Conservation (phyloP, 2,888 invertebrate species). For the Sclerodermus sp. region DNA sequence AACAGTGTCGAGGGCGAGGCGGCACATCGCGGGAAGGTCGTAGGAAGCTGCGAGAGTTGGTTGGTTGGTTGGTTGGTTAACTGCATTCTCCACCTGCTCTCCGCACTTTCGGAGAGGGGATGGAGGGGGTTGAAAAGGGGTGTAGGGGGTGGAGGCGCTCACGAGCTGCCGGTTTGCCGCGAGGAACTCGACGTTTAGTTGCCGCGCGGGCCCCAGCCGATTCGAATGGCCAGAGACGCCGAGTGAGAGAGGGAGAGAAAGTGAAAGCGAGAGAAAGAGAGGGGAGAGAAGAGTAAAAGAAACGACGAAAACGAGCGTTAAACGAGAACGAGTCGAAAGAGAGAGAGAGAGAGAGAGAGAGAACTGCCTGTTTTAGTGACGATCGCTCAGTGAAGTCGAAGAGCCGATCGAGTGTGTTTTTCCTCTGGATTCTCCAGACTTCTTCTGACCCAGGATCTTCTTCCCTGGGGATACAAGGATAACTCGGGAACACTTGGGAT, state of each 20-base stretch:
- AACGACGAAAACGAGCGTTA: constrained; percentile 27
- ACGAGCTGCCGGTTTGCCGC: constrained; percentile 13
- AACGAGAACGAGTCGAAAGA: constrained; percentile 23
- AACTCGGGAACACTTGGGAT: too few relatives aligned
- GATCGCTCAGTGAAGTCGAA: neutral
- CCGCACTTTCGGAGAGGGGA: constrained; percentile 4
- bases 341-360: constrained; percentile 14
- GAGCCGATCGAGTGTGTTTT: too few relatives aligned
- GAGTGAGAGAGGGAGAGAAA: constrained; percentile 26
- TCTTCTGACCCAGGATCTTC: too few relatives aligned
- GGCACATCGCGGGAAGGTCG: too few relatives aligned
- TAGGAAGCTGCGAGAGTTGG: too few relatives aligned
- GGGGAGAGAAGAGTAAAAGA: constrained; percentile 19
- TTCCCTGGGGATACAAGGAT: too few relatives aligned
- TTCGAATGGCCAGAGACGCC: constrained; percentile 48
- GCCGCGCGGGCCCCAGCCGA: constrained; percentile 58
- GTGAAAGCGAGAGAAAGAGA: constrained; percentile 18
- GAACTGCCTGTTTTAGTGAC: neutral
- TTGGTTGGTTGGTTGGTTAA: too few relatives aligned
- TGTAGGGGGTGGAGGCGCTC: constrained; percentile 21
- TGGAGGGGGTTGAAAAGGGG: constrained; percentile 30
- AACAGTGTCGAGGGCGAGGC: too few relatives aligned
- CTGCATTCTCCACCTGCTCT: too few relatives aligned
- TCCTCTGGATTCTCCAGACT: too few relatives aligned
- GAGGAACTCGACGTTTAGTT: constrained; percentile 54